A percentile compares a stretch with the other conserved stretches of the same genome.
phyloP scores from a whole-genome alignment of 2,797 vertebrate genomes.

The Hirundo rustica region DNA sequence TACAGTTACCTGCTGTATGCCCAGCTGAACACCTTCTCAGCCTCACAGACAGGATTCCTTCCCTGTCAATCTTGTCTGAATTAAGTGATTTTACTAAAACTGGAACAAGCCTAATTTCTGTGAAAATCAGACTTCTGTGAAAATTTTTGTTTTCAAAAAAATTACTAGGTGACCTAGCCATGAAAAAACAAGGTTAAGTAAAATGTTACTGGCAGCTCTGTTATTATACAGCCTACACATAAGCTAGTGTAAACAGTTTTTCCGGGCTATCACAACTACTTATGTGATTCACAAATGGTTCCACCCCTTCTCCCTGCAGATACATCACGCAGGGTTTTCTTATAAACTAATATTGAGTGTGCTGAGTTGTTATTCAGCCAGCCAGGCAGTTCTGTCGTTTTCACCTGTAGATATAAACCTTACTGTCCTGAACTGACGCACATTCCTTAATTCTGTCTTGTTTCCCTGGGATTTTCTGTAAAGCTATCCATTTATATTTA shows the following conservation, averaged over 20 bases:
- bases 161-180: not conserved
- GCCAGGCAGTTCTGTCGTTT: not conserved
- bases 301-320: not conserved
- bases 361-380: not conserved
- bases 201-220: not conserved
- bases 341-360: rapidly evolving
- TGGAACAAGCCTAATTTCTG: not conserved
- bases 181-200: not conserved
- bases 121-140: not conserved
- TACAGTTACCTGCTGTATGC: not conserved
- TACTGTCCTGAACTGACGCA: not conserved
- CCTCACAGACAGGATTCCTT: not conserved
- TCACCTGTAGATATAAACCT: not conserved
- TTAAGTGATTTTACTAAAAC: not conserved
- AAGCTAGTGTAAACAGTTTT: not conserved
- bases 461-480: not conserved
- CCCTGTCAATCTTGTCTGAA: not conserved
- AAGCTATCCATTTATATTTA: not conserved
- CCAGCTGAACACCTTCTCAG: not conserved
- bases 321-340: not conserved
- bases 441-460: not conserved
- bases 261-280: not conserved
- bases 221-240: not conserved
- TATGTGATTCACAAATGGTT: not conserved
- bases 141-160: not conserved